These are phyloP conservation scores for Ganaspis brasiliensis DNA, from an alignment of 2,888 invertebrate species.

Conservation along the genomic window DNA sequence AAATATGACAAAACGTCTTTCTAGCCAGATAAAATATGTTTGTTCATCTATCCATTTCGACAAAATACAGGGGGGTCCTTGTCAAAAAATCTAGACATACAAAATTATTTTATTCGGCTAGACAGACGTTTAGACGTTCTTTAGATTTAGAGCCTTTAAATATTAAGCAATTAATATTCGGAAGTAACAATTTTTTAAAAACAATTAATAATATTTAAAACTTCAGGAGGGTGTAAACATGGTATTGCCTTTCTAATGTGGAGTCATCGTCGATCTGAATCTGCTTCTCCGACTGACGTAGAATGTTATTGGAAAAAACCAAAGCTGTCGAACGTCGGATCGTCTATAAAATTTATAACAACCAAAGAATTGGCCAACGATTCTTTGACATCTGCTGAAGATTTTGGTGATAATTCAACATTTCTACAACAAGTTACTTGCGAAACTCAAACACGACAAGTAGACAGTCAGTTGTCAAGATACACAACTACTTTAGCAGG, in stretches of 20 bases:
- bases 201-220: too few relatives aligned
- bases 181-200: too few relatives aligned
- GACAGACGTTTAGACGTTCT: too few relatives aligned
- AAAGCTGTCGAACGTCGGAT: conserved; percentile 11
- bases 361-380: conserved; percentile 1
- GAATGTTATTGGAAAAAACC: conserved; percentile 49
- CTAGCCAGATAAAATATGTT: too few relatives aligned
- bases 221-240: conserved; percentile 48
- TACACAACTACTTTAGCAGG: neutral
- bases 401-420: conserved; percentile 6
- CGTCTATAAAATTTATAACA: conserved; percentile 30
- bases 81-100: too few relatives aligned
- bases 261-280: conserved; percentile 23
- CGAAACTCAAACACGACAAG: conserved; percentile 13
- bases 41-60: too few relatives aligned
- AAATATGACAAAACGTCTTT: too few relatives aligned
- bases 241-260: conserved; percentile 46
- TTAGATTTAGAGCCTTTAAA: too few relatives aligned
- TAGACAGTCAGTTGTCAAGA: conserved; percentile 38
- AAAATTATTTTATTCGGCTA: too few relatives aligned
- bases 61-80: too few relatives aligned
- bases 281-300: conserved; percentile 38
- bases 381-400: neutral
- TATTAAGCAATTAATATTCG: too few relatives aligned
- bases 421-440: conserved; percentile 20